Conservation (phyloP, 2,888 invertebrate species). For the Boloria selene region DNA sequence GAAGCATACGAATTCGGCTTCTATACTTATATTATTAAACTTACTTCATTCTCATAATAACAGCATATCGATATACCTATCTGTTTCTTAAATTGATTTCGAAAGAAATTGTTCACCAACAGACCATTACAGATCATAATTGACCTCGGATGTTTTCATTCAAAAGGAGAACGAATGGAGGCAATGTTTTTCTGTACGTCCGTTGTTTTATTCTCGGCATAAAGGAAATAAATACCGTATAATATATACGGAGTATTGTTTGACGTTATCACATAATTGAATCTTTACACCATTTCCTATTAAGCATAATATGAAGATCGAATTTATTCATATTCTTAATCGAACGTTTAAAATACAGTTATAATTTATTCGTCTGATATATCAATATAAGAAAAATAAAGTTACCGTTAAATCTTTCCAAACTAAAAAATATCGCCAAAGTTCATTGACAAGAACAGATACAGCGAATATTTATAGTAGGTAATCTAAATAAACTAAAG, state of each 20-base stretch:
- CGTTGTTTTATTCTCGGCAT: constrained; percentile 54
- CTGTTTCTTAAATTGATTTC: neutral
- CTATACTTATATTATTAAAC: too few species aligned
- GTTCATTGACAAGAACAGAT: constrained; percentile 36
- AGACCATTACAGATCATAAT: constrained; percentile 35
- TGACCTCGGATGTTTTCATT: constrained; percentile 43
- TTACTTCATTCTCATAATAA: constrained; percentile 14
- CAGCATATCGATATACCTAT: constrained; percentile 5
- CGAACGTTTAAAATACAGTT: constrained; percentile 14
- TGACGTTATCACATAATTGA: constrained; percentile 71
- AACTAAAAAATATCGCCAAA: constrained; percentile 24
- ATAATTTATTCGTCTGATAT: constrained; percentile 7
- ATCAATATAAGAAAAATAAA: neutral
- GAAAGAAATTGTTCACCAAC: constrained; percentile 20
- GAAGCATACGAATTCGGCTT: too few species aligned
- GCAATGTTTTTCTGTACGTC: constrained; percentile 59
- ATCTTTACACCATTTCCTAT: constrained; percentile 67
- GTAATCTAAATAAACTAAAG: constrained; percentile 10
- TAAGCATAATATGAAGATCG: constrained; percentile 35
- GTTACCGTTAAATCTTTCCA: constrained; percentile 21
- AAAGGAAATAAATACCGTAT: constrained; percentile 62
- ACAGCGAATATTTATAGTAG: constrained; percentile 25
- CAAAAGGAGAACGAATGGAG: constrained; percentile 55
- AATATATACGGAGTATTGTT: constrained; percentile 65
- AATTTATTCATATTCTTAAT: constrained; percentile 25